Evolutionary conservation across 2,888 invertebrate species (phyloP), one percentile per base, ranked within the genome.

Genomic region (Trisateles emortualis): DNA sequence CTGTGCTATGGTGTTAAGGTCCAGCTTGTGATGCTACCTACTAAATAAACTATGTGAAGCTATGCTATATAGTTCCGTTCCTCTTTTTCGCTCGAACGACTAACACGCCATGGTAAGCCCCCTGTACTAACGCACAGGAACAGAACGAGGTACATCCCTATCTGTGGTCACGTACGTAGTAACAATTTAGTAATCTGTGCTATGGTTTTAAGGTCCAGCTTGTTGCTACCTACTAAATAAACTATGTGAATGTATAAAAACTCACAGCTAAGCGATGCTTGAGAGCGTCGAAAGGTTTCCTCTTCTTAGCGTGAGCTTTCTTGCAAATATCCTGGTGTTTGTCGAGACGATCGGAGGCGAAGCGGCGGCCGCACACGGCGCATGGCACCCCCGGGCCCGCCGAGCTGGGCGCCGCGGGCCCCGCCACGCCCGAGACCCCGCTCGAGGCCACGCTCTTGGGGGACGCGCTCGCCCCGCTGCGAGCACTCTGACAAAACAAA

Each of bases 241-340:
- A 3, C n/a, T n/a, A 14, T 29, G 10, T 22, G n/a, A 16, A 30
- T 6, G 19, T 10, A 22, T 4, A 9, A 26, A 6, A 3, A 66
- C 89, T 88, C 11, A 93, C 93, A 61, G 90, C 88, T 0, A 97
- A 95, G n/a, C 99, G 93, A 86, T 98, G 98, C 79, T 97, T 98
- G 36, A 97, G 95, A 1, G 96, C 96, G 87, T 99, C 99, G 83
- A 98, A 99, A 0, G 96, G 95, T 92, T 98, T 99, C 64, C 99
- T 94, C 80, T 97, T 97, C 86, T 97, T 97, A 53, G 93, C 90
- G 40, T 94, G 91, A 0, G 97, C 94, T 81, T 96, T 97, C 66
- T 94, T 89, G 87, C 99, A 99, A 61, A 98, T 97, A 22, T 95
- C 94, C 85, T 97, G 95, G 86, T 99, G 99, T 69, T 96, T 96